Conservation (phyloP, 2,888 invertebrate genomes). For the Pachydiplax longipennis region DNA sequence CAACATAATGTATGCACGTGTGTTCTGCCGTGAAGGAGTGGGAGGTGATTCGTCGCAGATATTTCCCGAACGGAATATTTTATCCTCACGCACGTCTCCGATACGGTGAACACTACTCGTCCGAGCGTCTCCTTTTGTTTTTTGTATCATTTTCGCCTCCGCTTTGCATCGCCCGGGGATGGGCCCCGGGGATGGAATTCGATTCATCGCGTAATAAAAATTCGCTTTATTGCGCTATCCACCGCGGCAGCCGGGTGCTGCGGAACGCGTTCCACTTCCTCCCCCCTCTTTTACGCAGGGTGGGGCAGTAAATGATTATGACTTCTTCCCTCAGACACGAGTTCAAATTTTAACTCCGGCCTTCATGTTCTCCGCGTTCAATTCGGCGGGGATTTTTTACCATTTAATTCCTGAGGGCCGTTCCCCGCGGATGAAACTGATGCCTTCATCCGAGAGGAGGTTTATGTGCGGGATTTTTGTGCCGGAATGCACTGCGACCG, state of each 20-base stretch:
- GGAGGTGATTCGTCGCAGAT: slow-evolving; percentile 6
- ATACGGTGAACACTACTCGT: too few relatives aligned
- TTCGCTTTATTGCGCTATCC: neutral
- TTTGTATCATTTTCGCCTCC: neutral
- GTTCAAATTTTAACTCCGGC: neutral
- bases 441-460: neutral
- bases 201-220: neutral
- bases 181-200: neutral
- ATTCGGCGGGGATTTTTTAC: neutral
- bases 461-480: neutral
- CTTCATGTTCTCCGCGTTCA: neutral
- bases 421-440: neutral
- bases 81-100: neutral
- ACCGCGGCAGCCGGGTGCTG: neutral
- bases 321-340: neutral
- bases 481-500: neutral
- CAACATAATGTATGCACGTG: slow-evolving; percentile 28
- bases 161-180: neutral
- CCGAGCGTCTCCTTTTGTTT: too few relatives aligned
- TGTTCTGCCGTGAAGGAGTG: neutral
- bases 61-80: neutral
- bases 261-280: neutral
- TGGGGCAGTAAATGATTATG: neutral
- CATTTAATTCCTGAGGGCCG: neutral
- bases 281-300: neutral